phyloP scores from a whole-genome alignment of 2,113 vertebrate species.

The Pica pica region DNA sequence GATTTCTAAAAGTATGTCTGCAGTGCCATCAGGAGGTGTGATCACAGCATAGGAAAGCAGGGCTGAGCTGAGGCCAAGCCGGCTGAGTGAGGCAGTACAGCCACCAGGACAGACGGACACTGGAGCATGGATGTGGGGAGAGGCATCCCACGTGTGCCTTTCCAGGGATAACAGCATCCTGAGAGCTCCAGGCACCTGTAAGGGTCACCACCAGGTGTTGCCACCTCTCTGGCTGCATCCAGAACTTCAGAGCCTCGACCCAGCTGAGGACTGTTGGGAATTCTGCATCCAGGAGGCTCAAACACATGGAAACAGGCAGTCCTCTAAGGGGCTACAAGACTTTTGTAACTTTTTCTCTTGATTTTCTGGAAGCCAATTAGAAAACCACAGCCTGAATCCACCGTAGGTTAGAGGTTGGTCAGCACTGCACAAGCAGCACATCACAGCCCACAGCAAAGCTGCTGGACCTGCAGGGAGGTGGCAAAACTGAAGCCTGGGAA shows the following conservation, averaged over 20 bases:
- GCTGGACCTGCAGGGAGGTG: background rate
- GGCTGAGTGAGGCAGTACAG: background rate
- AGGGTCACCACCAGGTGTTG: rapidly evolving
- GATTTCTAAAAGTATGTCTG: constrained; percentile 22
- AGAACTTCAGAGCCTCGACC: background rate
- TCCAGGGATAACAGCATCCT: background rate
- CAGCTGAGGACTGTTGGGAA: rapidly evolving
- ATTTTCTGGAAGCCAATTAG: background rate
- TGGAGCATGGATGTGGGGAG: rapidly evolving
- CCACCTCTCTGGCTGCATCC: background rate
- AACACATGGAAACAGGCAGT: rapidly evolving
- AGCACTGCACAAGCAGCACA: background rate
- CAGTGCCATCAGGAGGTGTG: constrained; percentile 61
- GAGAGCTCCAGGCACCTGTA: rapidly evolving
- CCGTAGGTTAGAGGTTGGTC: background rate
- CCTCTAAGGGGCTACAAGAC: background rate
- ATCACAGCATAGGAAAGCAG: background rate
- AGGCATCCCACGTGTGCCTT: rapidly evolving
- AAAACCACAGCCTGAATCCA: background rate
- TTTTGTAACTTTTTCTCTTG: background rate
- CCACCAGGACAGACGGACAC: background rate
- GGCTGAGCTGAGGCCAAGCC: background rate
- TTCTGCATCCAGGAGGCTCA: background rate
- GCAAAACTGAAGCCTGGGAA: background rate
- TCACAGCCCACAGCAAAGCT: background rate